phyloP scores from a whole-genome alignment of 92 coral and sea anemone genomes.

The Anthopleura xanthogrammica region DNA sequence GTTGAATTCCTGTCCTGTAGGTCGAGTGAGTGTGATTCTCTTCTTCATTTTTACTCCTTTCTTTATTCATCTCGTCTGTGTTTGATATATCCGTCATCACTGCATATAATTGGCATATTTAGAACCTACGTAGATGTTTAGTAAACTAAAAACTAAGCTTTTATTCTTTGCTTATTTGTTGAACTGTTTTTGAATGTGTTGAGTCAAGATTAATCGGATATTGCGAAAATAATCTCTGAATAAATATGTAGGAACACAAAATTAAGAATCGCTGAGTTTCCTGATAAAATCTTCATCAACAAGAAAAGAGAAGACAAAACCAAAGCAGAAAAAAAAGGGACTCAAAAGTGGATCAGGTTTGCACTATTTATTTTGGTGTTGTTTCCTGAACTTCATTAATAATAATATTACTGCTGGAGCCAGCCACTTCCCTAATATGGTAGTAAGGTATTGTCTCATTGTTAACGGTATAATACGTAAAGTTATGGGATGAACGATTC shows the following conservation, averaged over 20 bases:
- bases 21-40: neutral
- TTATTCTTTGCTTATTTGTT: neutral
- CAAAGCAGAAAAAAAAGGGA: neutral
- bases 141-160: neutral
- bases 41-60: neutral
- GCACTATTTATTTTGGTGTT: neutral
- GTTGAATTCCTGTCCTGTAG: neutral
- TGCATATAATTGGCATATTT: slow-evolving; percentile 6
- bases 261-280: neutral
- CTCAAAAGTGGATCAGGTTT: neutral
- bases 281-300: neutral
- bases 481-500: neutral
- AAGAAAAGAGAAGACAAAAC: neutral
- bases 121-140: neutral
- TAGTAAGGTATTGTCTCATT: neutral
- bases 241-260: neutral
- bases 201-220: neutral
- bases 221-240: neutral
- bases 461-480: neutral
- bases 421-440: neutral
- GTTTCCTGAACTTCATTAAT: neutral
- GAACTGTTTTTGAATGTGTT: neutral
- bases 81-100: neutral
- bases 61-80: neutral
- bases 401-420: neutral